Conservation (phyloP, 1,140 invertebrate species). For the Neocloeon triangulifer region DNA sequence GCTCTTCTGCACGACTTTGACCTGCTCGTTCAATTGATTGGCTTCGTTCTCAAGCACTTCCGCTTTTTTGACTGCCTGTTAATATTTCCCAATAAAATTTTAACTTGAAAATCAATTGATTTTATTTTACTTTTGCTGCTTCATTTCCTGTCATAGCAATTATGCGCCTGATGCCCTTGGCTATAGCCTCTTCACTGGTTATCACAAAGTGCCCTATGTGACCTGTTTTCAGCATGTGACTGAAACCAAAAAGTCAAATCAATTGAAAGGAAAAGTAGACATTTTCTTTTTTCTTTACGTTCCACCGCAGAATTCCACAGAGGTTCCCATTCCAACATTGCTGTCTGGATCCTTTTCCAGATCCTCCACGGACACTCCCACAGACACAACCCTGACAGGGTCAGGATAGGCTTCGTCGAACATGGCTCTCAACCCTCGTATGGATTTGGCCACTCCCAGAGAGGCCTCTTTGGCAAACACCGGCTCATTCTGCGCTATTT, state of each 20-base stretch:
- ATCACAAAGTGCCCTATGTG: slow-evolving; percentile 93
- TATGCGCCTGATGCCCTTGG: slow-evolving; percentile 93
- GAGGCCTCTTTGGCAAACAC: slow-evolving; percentile 83
- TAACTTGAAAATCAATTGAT: slow-evolving; percentile 6
- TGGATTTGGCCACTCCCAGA: slow-evolving; percentile 66
- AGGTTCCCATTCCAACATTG: slow-evolving; percentile 53
- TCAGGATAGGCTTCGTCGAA: slow-evolving; percentile 99
- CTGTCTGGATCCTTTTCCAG: slow-evolving; percentile 68
- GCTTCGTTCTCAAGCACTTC: slow-evolving; percentile 54
- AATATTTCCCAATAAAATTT: slow-evolving; percentile 5
- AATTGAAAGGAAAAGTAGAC: neutral
- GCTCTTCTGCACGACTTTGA: slow-evolving; percentile 8
- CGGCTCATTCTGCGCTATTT: slow-evolving; percentile 54
- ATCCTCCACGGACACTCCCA: slow-evolving; percentile 81
- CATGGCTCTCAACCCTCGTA: slow-evolving; percentile 88
- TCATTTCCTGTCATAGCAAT: slow-evolving; percentile 90
- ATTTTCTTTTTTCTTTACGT: slow-evolving; percentile 33
- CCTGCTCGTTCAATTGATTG: slow-evolving; percentile 38
- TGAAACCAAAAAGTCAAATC: slow-evolving; percentile 12
- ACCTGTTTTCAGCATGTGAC: slow-evolving; percentile 66
- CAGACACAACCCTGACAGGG: slow-evolving; percentile 87
- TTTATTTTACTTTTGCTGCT: slow-evolving; percentile 37
- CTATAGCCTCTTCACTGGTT: slow-evolving; percentile 93
- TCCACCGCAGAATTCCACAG: slow-evolving; percentile 99
- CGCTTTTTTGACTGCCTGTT: slow-evolving; percentile 48